phyloP scores from a whole-genome alignment of 2,113 vertebrate genomes.

The Narcine bancroftii region DNA sequence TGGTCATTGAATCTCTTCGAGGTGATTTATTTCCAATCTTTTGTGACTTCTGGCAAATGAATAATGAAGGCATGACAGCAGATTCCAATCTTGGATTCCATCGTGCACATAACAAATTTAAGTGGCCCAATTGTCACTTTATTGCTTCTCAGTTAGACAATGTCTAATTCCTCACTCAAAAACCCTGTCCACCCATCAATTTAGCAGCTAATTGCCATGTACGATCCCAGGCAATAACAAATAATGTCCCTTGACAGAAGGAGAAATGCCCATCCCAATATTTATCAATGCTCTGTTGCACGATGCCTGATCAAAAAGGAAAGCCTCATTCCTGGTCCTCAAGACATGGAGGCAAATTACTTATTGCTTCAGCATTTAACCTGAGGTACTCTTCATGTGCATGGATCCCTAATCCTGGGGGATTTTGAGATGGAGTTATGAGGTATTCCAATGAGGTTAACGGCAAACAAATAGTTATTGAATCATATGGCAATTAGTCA shows the following conservation, averaged over 20 bases:
- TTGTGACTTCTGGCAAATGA: background rate
- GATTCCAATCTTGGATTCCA: background rate
- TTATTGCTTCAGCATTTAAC: background rate
- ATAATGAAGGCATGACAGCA: background rate
- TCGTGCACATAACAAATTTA: background rate
- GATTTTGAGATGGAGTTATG: background rate
- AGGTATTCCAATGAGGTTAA: background rate
- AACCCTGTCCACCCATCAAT: background rate
- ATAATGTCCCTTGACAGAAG: background rate
- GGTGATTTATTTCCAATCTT: too few species aligned
- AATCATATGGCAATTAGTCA: background rate
- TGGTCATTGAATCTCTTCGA: background rate
- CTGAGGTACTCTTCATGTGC: background rate
- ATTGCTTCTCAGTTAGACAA: background rate
- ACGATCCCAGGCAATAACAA: background rate
- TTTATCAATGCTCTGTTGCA: background rate
- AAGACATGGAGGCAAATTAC: background rate
- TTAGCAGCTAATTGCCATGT: background rate
- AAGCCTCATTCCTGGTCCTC: background rate
- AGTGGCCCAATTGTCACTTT: background rate
- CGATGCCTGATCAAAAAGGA: background rate
- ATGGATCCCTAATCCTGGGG: background rate
- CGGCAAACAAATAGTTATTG: background rate
- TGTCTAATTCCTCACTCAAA: background rate
- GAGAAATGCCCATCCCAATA: background rate